Evolutionary conservation across 2,113 vertebrate species (phyloP).

Genomic region (Datnioides undecimradiatus): DNA sequence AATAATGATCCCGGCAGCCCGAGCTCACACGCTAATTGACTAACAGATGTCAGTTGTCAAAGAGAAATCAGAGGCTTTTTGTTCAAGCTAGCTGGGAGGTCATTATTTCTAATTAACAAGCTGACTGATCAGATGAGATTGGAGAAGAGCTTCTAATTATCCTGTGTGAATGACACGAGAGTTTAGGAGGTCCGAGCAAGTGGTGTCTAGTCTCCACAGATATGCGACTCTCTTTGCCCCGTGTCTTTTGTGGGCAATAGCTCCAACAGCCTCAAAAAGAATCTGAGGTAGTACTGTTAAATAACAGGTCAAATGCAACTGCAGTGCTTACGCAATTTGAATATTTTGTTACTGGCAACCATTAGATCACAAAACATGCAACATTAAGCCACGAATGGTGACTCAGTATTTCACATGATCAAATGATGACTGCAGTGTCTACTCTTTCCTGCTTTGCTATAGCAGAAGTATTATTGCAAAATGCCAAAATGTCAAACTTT

Average conservation of each 20-base stretch:
- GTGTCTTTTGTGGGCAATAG: neutral
- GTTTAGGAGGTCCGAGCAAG: slow-evolving; percentile 14
- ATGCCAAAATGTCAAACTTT: slow-evolving; percentile 1
- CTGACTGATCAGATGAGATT: slow-evolving; percentile 37
- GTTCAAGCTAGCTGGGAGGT: slow-evolving; percentile 39
- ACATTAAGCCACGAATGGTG: neutral
- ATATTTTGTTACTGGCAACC: neutral
- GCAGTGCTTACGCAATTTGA: neutral
- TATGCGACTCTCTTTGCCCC: neutral
- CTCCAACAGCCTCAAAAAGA: neutral
- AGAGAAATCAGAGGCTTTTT: slow-evolving; percentile 60
- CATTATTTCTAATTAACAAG: slow-evolving; percentile 58
- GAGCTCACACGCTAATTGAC: slow-evolving; percentile 53
- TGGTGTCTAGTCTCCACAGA: neutral
- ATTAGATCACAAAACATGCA: neutral
- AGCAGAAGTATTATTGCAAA: neutral
- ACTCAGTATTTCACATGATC: slow-evolving; percentile 21
- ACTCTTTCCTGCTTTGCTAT: neutral
- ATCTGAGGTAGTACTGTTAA: neutral
- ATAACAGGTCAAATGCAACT: neutral
- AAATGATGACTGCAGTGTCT: neutral
- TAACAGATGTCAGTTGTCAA: slow-evolving; percentile 60
- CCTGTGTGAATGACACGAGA: slow-evolving; percentile 3
- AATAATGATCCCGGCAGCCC: slow-evolving; percentile 35
- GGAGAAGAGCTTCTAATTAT: slow-evolving; percentile 44